A percentile compares a stretch with the other conserved stretches of the same genome.
Conservation (phyloP, 2,888 invertebrate species). For the Trilocha varians region DNA sequence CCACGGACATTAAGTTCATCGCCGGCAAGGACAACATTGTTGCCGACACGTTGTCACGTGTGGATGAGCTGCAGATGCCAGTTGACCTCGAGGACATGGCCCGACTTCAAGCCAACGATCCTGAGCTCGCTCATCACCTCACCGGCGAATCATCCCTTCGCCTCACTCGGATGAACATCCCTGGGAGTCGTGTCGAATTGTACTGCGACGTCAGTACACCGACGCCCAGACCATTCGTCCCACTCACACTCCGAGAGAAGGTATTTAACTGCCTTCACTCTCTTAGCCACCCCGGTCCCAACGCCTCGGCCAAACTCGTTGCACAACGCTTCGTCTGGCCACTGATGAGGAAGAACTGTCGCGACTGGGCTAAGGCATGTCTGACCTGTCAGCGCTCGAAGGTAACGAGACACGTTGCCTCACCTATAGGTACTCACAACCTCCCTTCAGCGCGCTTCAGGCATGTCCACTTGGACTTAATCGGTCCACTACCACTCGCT, state of each 20-base stretch:
- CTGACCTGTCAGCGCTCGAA: constrained; percentile 5
- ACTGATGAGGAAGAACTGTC: constrained; percentile 24
- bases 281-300: constrained; percentile 17
- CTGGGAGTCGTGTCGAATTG: constrained; percentile 6
- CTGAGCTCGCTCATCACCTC: constrained; percentile 10
- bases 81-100: constrained; percentile 9
- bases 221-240: constrained; percentile 16
- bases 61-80: constrained; percentile 12
- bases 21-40: constrained; percentile 17
- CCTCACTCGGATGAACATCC: constrained; percentile 8
- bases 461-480: no score
- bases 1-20: constrained; percentile 14
- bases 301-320: constrained; percentile 18
- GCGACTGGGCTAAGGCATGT: constrained; percentile 25
- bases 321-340: constrained; percentile 36
- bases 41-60: constrained; percentile 22
- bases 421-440: no score
- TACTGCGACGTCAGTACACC: constrained; percentile 18
- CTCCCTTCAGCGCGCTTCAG: no score
- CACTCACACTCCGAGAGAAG: constrained; percentile 11
- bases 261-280: constrained; percentile 19
- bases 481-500: no score
- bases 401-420: no score
- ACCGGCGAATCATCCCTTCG: constrained; percentile 12
- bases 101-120: constrained; percentile 10